A percentile compares a stretch with the other conserved stretches of the same genome.
Conservation (phyloP, 2,888 invertebrate genomes). For the Carpatolechia fugitivella region DNA sequence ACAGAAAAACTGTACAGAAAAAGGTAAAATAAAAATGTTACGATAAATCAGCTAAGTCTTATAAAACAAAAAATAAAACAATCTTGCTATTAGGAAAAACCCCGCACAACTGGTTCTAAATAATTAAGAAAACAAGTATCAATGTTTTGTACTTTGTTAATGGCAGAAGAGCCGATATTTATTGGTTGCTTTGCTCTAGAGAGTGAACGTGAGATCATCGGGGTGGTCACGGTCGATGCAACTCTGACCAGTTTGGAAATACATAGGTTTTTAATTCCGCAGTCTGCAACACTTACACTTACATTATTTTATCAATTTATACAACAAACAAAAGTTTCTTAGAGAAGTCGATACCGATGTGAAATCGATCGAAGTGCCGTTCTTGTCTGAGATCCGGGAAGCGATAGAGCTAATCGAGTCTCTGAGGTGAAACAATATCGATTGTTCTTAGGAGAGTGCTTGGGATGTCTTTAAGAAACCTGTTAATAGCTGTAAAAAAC, state of each 20-base stretch:
- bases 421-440: slow-evolving; percentile 32
- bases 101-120: background rate
- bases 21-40: too few relatives aligned
- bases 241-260: background rate
- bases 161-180: background rate
- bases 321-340: background rate
- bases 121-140: background rate
- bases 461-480: background rate
- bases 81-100: too few relatives aligned
- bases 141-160: background rate
- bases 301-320: too few relatives aligned
- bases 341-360: background rate
- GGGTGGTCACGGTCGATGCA: slow-evolving; percentile 10
- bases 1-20: background rate
- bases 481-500: background rate
- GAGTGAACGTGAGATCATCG: slow-evolving; percentile 6
- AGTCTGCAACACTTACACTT: too few relatives aligned
- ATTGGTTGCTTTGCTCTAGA: background rate
- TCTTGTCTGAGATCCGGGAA: slow-evolving; percentile 23
- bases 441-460: slow-evolving; percentile 28
- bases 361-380: slow-evolving; percentile 7
- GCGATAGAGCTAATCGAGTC: slow-evolving; percentile 34
- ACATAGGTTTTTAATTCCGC: too few relatives aligned
- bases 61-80: too few relatives aligned
- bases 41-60: too few relatives aligned